Percentiles rank a stretch among this genome's conserved stretches.
Conservation (phyloP, 2,888 invertebrate species). For the Platypus cylindrus region DNA sequence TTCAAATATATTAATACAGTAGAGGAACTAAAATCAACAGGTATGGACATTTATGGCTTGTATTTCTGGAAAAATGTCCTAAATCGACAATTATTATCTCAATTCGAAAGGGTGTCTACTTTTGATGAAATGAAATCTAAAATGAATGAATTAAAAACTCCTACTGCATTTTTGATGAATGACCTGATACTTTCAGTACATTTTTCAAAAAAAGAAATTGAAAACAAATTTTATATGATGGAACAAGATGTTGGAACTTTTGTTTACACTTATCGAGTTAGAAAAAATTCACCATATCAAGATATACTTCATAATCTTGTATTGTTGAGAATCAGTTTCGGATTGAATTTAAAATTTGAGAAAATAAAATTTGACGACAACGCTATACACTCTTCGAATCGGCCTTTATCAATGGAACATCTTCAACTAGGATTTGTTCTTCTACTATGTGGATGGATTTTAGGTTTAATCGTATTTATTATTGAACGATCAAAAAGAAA, state of each 20-base stretch:
- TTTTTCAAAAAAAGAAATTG: too few relatives aligned
- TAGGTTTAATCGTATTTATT: too few relatives aligned
- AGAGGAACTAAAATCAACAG: constrained; percentile 7
- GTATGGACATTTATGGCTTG: constrained; percentile 5
- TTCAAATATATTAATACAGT: constrained; percentile 8
- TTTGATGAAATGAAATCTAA: too few relatives aligned
- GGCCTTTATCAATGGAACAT: too few relatives aligned
- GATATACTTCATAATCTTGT: constrained; percentile 1
- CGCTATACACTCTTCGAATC: too few relatives aligned
- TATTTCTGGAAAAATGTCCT: constrained; percentile 2
- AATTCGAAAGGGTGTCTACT: too few relatives aligned
- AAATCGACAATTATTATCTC: constrained; percentile 2
- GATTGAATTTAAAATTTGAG: constrained; percentile 7
- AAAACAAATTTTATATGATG: constrained; percentile 7
- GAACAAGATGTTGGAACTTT: constrained; percentile 6
- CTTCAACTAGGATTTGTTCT: too few relatives aligned
- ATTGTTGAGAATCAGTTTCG: constrained; percentile 5
- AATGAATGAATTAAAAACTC: too few relatives aligned
- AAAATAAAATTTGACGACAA: too few relatives aligned
- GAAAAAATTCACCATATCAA: constrained; percentile 6
- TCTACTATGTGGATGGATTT: too few relatives aligned
- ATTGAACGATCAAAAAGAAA: too few relatives aligned
- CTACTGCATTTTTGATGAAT: constrained; percentile 2
- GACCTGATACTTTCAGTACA: too few relatives aligned
- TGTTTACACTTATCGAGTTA: constrained; percentile 2